These are phyloP conservation scores for Corythornis cristatus DNA, from an alignment of 2,113 vertebrate species.

Conservation along the genomic window DNA sequence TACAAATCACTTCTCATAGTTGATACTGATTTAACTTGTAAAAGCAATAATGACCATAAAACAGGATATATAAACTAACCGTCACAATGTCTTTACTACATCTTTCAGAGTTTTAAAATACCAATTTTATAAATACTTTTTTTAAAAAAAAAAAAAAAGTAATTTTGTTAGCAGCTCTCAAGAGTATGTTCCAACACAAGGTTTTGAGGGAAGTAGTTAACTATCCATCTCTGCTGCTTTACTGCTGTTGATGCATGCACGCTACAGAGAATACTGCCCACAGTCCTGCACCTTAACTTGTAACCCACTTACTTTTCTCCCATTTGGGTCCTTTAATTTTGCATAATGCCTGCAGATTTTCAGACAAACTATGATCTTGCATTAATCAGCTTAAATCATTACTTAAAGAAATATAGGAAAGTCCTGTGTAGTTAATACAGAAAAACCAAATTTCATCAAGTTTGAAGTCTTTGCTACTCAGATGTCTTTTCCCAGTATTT, in stretches of 20 bases:
- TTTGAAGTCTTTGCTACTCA: neutral
- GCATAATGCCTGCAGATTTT: no score
- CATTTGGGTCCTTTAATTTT: neutral
- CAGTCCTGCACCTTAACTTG: neutral
- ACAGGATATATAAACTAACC: neutral
- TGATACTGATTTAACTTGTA: neutral
- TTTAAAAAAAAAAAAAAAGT: neutral
- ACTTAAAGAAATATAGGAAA: neutral
- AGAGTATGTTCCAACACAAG: neutral
- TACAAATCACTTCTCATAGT: neutral
- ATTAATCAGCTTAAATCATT: neutral
- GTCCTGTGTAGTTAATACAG: neutral
- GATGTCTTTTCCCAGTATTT: neutral
- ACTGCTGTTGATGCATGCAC: neutral
- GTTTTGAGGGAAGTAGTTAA: neutral
- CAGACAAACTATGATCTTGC: neutral
- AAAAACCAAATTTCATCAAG: neutral
- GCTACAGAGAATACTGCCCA: neutral
- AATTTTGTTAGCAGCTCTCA: neutral
- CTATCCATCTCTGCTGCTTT: neutral
- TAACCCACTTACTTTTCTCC: neutral
- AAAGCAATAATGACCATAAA: neutral
- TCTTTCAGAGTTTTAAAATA: neutral
- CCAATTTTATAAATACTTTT: neutral
- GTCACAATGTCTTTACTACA: neutral